Evolutionary conservation across 2,113 vertebrate genomes (phyloP).

Genomic region (Pluvianellus socialis): DNA sequence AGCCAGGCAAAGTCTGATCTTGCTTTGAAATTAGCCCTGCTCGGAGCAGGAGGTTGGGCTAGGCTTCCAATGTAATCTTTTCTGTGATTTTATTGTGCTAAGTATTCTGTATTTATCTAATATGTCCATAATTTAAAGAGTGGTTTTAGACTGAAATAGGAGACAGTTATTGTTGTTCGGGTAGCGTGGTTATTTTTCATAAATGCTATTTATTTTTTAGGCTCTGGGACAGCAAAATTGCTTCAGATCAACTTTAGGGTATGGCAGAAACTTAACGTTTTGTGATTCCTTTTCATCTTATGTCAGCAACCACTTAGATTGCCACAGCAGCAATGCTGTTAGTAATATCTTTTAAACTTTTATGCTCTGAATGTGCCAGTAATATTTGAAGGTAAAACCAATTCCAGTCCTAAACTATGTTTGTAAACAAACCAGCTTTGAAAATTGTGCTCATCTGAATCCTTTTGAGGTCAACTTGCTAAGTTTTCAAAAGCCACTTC

Average conservation of each 20-base stretch:
- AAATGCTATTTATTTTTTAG: neutral
- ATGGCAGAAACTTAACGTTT: neutral
- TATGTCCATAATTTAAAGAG: neutral
- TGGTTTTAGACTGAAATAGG: neutral
- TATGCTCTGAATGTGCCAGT: neutral
- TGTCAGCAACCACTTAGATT: neutral
- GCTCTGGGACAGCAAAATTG: neutral
- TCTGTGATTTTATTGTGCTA: neutral
- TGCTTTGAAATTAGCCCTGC: neutral
- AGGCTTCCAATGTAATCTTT: neutral
- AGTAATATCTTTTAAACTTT: neutral
- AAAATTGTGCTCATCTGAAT: neutral
- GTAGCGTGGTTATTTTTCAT: neutral
- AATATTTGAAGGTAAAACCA: neutral
- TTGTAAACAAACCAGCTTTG: conserved; percentile 11
- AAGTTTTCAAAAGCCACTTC: neutral
- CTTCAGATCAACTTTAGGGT: neutral
- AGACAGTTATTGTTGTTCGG: neutral
- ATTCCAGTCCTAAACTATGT: neutral
- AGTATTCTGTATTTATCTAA: neutral
- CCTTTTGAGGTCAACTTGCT: neutral
- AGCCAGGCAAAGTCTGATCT: neutral
- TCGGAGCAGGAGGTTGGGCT: neutral
- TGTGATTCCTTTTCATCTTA: neutral
- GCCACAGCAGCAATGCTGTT: neutral